Percentiles rank a stretch among this genome's conserved stretches.
phyloP scores from a whole-genome alignment of 2,797 vertebrate species.

The Urocyon cinereoargenteus region DNA sequence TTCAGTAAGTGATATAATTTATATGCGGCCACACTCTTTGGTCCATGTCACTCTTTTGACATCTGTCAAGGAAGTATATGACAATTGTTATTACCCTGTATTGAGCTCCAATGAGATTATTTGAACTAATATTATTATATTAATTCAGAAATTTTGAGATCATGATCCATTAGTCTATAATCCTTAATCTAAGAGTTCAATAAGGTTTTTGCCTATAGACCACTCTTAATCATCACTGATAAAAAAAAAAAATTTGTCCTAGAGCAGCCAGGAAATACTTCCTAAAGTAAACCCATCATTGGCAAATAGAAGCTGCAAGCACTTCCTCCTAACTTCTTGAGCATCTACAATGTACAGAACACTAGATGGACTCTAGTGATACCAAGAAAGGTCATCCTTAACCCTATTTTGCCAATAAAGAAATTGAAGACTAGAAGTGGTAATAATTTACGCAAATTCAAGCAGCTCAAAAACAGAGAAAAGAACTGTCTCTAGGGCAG shows the following conservation, averaged over 20 bases:
- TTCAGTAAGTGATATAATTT: slow-evolving; percentile 32
- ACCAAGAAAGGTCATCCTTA: not conserved
- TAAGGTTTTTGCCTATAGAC: slow-evolving; percentile 22
- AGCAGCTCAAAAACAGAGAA: not conserved
- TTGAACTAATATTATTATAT: not conserved
- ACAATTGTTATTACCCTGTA: not conserved
- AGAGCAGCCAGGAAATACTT: not conserved
- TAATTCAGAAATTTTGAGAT: slow-evolving; percentile 38
- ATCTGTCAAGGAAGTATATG: not conserved
- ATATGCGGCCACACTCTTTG: not conserved
- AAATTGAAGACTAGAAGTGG: slow-evolving; percentile 35
- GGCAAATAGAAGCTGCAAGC: not conserved
- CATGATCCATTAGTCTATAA: not conserved
- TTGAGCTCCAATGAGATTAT: not conserved
- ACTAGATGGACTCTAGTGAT: not conserved
- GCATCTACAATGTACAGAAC: not conserved
- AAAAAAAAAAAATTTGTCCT: not conserved
- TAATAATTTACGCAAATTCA: slow-evolving; percentile 33
- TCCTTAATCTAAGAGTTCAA: not conserved
- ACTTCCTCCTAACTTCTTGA: not conserved
- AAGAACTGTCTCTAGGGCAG: not conserved
- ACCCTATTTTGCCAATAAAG: not conserved
- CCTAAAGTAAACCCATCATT: slow-evolving; percentile 22
- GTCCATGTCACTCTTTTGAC: slow-evolving; percentile 18
- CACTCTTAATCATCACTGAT: not conserved